Base-by-base conservation (phyloP, 1,140 invertebrate genomes). In the Drosophila pruinosa region DNA sequence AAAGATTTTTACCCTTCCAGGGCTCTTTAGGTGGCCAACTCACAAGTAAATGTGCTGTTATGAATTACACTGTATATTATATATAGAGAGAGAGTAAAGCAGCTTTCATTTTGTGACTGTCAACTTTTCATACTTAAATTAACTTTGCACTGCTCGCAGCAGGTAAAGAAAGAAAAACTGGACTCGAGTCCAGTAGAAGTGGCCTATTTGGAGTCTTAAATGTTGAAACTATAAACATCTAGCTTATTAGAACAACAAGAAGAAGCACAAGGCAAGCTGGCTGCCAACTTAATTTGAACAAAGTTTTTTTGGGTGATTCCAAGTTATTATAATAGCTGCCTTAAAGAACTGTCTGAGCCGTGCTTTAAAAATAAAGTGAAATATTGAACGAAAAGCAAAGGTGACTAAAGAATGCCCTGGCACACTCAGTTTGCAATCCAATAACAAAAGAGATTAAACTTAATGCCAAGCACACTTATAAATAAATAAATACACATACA, bases 401-500 rank as follows among this genome's bases (percentile, higher is more conserved):
- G 5, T 2, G 21, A 41, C 14, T 28, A 14, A 1, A 0, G 21
- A 2, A 43, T 57, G 24, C 39, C 24, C 24, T 56, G 10, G 52
- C 59, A 62, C 65, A 63, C 70, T n/a, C n/a, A n/a, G n/a, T n/a
- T n/a, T n/a, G n/a, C n/a, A n/a, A n/a, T n/a, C n/a, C n/a, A n/a
- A n/a, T n/a, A n/a, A n/a, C n/a, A n/a, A n/a, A n/a, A n/a, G n/a
- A n/a, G n/a, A 81, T 71, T 75, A 85, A 72, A 47, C 65, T 61
- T 61, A 69, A 79, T 62, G 63, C 39, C 21, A 50, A 4, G 4
- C 4, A 52, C 26, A 14, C 45, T 12, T 1, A 22, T 7, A 39
- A 58, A 72, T 34, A 62, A 39, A 53, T 34, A 45, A 15, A 8
- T 19, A 36, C 19, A 62, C 10, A 34, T 4, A 47, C 0, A 10